These are phyloP conservation scores for Zaprionus lachaisei DNA, from an alignment of 1,140 invertebrate genomes.

Conservation along the genomic window DNA sequence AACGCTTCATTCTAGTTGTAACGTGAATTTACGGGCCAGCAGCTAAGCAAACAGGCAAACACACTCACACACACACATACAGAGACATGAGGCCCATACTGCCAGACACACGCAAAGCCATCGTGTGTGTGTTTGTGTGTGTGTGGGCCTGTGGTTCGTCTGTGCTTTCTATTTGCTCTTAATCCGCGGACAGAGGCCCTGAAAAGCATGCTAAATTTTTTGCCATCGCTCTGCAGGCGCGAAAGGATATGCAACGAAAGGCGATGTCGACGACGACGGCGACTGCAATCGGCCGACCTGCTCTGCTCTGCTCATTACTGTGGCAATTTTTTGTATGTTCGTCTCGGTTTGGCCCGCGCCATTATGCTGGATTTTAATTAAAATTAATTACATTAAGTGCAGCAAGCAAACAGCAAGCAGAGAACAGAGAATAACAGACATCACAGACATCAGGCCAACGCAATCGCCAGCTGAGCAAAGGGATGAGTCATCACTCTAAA, in stretches of 20 bases:
- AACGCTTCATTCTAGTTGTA: constrained; percentile 79
- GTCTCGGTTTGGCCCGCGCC: constrained; percentile 24
- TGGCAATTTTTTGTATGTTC: constrained; percentile 66
- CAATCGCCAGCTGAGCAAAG: constrained; percentile 48
- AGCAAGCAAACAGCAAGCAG: constrained; percentile 53
- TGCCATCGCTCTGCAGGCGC: constrained; percentile 53
- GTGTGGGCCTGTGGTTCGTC: constrained; percentile 39
- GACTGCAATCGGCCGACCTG: constrained; percentile 17
- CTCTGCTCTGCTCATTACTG: constrained; percentile 67
- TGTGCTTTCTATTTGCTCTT: constrained; percentile 72
- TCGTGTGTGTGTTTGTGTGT: constrained; percentile 15
- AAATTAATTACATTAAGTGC: constrained; percentile 84
- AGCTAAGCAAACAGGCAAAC: constrained; percentile 62
- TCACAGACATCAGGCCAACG: constrained; percentile 13
- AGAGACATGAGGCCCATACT: not conserved
- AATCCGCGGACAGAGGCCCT: constrained; percentile 65
- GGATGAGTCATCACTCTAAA: constrained; percentile 38
- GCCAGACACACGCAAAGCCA: constrained; percentile 18
- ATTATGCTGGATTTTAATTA: constrained; percentile 80
- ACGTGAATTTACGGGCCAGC: constrained; percentile 80
- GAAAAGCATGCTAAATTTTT: constrained; percentile 71
- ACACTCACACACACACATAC: constrained; percentile 18
- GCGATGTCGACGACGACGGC: not conserved
- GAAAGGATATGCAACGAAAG: constrained; percentile 62
- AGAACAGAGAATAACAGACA: constrained; percentile 12